A percentile compares a stretch with the other conserved stretches of the same genome.
Evolutionary conservation across 2,797 vertebrate genomes (phyloP).

Genomic region (Naso thynnoides): DNA sequence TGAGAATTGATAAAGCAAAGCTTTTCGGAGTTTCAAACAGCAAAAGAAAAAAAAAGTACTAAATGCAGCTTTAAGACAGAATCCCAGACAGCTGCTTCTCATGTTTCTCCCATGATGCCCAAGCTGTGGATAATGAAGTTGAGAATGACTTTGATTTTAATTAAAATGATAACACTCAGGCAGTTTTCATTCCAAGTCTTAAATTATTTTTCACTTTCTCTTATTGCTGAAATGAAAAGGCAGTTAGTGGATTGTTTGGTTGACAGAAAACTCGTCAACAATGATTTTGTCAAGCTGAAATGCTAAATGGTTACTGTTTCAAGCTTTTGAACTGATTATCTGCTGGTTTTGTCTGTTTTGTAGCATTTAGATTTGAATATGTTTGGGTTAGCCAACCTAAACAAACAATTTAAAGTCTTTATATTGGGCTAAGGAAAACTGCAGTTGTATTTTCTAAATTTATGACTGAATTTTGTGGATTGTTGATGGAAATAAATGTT

Average conservation of each 20-base stretch:
- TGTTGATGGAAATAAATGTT: not conserved
- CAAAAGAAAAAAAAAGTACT: constrained; percentile 29
- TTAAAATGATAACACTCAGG: not conserved
- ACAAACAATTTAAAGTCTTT: not conserved
- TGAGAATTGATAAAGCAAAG: constrained; percentile 60
- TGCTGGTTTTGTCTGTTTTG: not conserved
- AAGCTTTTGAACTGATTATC: not conserved
- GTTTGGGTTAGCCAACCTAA: not conserved
- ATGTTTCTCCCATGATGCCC: constrained; percentile 17
- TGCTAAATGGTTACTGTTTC: not conserved
- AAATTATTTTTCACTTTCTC: not conserved
- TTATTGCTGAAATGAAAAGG: not conserved
- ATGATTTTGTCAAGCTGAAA: not conserved
- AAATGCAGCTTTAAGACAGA: constrained; percentile 44
- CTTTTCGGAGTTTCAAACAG: constrained; percentile 45
- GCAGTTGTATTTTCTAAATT: not conserved
- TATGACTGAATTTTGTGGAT: not conserved
- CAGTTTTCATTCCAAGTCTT: constrained; percentile 12
- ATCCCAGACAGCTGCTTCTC: constrained; percentile 37
- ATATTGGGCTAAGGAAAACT: not conserved
- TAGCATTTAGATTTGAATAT: not conserved
- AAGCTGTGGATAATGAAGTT: constrained; percentile 3
- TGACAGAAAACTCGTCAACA: not conserved
- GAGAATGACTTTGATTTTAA: constrained; percentile 25
- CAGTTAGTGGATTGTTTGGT: not conserved